Evolutionary conservation across 2,888 invertebrate species (phyloP).

Genomic region (Drosophila mimetica): DNA sequence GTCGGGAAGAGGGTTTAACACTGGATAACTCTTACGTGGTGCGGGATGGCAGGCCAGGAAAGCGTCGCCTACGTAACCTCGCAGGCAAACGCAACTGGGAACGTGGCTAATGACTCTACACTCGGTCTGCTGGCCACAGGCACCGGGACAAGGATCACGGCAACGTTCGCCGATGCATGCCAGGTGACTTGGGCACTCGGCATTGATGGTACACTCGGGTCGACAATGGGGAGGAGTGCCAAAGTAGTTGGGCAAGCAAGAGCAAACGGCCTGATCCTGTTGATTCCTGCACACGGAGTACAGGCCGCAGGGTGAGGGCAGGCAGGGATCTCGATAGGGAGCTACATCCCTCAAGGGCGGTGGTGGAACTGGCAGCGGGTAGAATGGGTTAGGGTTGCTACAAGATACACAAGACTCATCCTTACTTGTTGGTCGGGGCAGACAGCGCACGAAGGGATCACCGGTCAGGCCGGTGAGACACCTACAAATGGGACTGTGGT

Average conservation of each 20-base stretch:
- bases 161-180: conserved; percentile 92
- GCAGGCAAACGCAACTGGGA: conserved; percentile 90
- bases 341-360: conserved; percentile 63
- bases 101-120: conserved; percentile 89
- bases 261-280: conserved; percentile 88
- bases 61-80: conserved; percentile 90
- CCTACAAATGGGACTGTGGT: conserved; percentile 92
- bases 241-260: conserved; percentile 87
- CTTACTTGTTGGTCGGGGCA: conserved; percentile 85
- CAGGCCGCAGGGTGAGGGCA: conserved; percentile 88
- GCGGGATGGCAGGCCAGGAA: conserved; percentile 86
- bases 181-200: conserved; percentile 90
- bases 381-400: conserved; percentile 13
- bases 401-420: background rate
- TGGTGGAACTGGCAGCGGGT: conserved; percentile 54
- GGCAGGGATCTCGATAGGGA: conserved; percentile 85
- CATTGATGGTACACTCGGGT: conserved; percentile 89
- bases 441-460: conserved; percentile 90
- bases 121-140: conserved; percentile 88
- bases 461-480: conserved; percentile 89
- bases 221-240: conserved; percentile 90
- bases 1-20: background rate
- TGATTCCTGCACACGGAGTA: conserved; percentile 88
- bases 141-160: conserved; percentile 92
- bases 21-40: conserved; percentile 62